Evolutionary conservation across 2,888 invertebrate genomes (phyloP).

Genomic region (Tigriopus californicus): DNA sequence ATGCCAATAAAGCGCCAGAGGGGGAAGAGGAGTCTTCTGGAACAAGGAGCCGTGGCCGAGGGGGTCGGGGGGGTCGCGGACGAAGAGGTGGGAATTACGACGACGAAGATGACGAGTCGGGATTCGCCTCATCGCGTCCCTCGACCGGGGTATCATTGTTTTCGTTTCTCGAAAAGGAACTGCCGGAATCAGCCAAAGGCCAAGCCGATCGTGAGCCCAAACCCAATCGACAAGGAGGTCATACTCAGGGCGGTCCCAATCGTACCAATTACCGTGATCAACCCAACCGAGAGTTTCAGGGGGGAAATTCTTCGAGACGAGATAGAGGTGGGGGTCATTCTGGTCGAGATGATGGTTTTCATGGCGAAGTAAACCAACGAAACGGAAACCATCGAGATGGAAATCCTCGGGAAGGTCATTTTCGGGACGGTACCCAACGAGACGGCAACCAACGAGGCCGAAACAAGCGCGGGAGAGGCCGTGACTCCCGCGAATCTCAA

Average conservation of each 20-base stretch:
- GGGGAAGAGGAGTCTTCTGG: conserved; percentile 1
- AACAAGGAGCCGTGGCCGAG: neutral
- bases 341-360: neutral
- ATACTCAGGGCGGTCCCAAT: no score
- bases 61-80: conserved; percentile 17
- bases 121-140: conserved; percentile 22
- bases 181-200: conserved; percentile 17
- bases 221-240: no score
- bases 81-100: conserved; percentile 16
- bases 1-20: neutral
- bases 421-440: neutral
- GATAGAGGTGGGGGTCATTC: neutral
- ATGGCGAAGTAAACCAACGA: no score
- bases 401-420: no score
- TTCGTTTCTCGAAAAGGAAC: conserved; percentile 27
- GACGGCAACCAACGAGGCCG: neutral
- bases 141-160: conserved; percentile 26
- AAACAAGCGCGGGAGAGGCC: neutral
- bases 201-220: no score
- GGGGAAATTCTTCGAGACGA: neutral
- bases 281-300: neutral
- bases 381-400: neutral
- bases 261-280: neutral
- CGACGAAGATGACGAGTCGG: conserved; percentile 21
- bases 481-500: neutral